These are phyloP conservation scores for Erpobdella octoculata DNA, from an alignment of 2,888 invertebrate genomes.

Conservation along the genomic window DNA sequence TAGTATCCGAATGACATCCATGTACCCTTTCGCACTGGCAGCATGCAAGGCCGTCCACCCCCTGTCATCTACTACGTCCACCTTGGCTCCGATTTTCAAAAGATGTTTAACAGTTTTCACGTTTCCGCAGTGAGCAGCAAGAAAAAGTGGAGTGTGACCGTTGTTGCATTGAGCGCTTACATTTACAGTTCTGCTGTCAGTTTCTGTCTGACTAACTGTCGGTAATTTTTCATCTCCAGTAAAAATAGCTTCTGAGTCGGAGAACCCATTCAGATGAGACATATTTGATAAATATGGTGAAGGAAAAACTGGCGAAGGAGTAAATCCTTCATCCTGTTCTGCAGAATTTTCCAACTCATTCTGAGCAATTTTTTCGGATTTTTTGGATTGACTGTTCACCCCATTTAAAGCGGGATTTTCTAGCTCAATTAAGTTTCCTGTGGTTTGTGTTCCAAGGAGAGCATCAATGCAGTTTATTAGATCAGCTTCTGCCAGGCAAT, in stretches of 20 bases:
- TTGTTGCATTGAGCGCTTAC: slow-evolving; percentile 36
- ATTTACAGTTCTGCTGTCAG: slow-evolving; percentile 29
- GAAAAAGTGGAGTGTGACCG: slow-evolving; percentile 35
- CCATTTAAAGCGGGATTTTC: too few species aligned
- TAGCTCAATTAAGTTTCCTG: too few species aligned
- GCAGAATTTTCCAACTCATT: background rate
- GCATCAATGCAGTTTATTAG: slow-evolving; percentile 32
- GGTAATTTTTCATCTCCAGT: background rate
- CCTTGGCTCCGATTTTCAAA: slow-evolving; percentile 31
- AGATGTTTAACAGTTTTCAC: slow-evolving; percentile 21
- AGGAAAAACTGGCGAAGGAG: background rate
- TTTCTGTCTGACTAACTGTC: too few species aligned
- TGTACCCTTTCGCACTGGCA: slow-evolving; percentile 37
- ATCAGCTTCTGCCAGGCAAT: slow-evolving; percentile 37
- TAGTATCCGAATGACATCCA: slow-evolving; percentile 31
- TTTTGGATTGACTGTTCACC: background rate
- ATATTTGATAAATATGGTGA: background rate
- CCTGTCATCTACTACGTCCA: slow-evolving; percentile 35
- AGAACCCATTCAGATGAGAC: background rate
- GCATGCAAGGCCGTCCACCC: slow-evolving; percentile 39
- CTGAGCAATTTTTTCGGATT: background rate
- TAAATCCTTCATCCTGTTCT: background rate
- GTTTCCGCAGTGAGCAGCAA: slow-evolving; percentile 36
- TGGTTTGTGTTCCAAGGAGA: slow-evolving; percentile 22
- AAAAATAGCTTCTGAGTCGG: background rate